Evolutionary conservation across 2,797 vertebrate genomes (phyloP).

Genomic region (Amazona ochrocephala): DNA sequence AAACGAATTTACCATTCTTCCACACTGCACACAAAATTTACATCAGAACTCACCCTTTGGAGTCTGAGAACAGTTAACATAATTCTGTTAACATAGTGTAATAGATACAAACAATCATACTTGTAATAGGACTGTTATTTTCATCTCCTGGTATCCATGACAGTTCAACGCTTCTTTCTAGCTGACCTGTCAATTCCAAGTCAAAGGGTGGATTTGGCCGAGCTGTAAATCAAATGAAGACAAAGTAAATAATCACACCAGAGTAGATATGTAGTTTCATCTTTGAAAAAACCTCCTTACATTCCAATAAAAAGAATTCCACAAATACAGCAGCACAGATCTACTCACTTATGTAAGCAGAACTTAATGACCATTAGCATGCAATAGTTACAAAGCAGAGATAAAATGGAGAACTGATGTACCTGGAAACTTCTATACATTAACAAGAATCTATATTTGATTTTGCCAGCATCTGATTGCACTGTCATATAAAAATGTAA

Average conservation of each 20-base stretch:
- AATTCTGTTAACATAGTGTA: rapidly evolving
- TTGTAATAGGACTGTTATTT: conserved; percentile 91
- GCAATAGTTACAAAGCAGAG: conserved; percentile 55
- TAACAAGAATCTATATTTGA: not conserved
- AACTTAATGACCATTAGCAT: conserved; percentile 57
- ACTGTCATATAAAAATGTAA: not conserved
- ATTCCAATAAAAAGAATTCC: not conserved
- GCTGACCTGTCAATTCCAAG: conserved; percentile 91
- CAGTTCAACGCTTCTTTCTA: conserved; percentile 88
- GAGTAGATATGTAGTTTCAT: not conserved
- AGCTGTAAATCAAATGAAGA: conserved; percentile 80
- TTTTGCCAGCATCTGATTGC: not conserved
- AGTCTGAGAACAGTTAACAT: not conserved
- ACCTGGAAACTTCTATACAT: conserved; percentile 1
- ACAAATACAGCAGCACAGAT: conserved; percentile 1
- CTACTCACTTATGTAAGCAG: not conserved
- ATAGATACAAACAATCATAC: conserved; percentile 78
- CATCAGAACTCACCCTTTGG: not conserved
- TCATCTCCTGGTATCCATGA: conserved; percentile 95
- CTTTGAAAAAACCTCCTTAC: not conserved
- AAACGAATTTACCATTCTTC: not conserved
- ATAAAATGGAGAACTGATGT: conserved; percentile 20
- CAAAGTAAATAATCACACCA: not conserved
- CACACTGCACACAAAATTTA: not conserved
- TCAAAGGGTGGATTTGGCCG: conserved; percentile 91